phyloP scores from a whole-genome alignment of 2,888 invertebrate genomes.

The Erebia aethiops region DNA sequence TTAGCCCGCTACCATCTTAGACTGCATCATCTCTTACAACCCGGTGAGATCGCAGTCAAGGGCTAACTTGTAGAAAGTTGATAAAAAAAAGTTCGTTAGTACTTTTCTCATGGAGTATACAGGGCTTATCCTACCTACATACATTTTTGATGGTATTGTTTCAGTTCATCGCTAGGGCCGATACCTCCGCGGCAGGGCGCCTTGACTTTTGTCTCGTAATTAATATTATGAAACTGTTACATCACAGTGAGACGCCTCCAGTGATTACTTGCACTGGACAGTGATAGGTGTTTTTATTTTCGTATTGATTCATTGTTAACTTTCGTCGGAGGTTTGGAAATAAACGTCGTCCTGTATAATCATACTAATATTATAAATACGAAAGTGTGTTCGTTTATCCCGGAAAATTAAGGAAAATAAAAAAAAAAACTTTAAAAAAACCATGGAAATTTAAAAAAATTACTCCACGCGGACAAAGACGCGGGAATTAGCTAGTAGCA shows the following conservation, averaged over 20 bases:
- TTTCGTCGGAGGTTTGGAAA: conserved; percentile 1
- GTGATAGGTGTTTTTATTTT: conserved; percentile 40
- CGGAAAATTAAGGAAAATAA: too few species aligned
- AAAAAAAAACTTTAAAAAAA: too few species aligned
- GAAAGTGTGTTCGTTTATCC: too few species aligned
- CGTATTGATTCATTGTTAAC: conserved; percentile 19
- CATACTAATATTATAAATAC: too few species aligned
- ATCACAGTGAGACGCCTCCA: conserved; percentile 56
- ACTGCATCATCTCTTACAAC: too few species aligned
- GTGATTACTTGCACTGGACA: conserved; percentile 40
- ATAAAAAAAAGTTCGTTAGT: not conserved
- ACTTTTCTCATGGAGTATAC: conserved; percentile 22
- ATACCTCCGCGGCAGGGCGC: conserved; percentile 63
- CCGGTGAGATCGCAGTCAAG: too few species aligned
- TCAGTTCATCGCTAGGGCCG: conserved; percentile 51
- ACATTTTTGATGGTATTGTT: conserved; percentile 54
- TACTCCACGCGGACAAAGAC: too few species aligned
- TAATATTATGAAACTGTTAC: conserved; percentile 66
- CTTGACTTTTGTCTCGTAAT: conserved; percentile 71
- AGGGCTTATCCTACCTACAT: conserved; percentile 5
- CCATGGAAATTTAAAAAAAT: too few species aligned
- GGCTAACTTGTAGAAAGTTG: too few species aligned
- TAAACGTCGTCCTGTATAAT: too few species aligned
- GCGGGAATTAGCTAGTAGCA: too few species aligned
- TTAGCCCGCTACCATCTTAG: not conserved